Base-by-base conservation (phyloP, 2,888 invertebrate species). In the Ophion obscuratus region DNA sequence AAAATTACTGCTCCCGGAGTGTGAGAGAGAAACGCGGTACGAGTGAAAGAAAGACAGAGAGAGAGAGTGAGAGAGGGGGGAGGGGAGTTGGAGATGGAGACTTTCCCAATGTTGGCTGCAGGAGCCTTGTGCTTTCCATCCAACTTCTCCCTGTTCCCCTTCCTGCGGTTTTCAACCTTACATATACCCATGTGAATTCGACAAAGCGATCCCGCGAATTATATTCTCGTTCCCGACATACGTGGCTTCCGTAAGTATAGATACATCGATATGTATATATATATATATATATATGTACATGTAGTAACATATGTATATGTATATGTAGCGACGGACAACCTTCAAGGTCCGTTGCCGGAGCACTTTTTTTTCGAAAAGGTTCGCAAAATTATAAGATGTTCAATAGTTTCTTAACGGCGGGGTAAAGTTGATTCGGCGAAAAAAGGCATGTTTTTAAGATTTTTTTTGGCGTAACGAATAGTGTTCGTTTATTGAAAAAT, bases 1-100 rank as follows among this genome's bases (percentile, higher is more conserved):
- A 86, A 80, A 84, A 87, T 87, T 84, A 87, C 84, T 83, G 84
- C 80, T 84, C 59, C 67, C 68, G 31, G 36, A 77, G 74, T 62
- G 76, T 74, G 75, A 47, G 36, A 64, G 31, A n/a, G 64, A 73
- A 68, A 40, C 24, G 24, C 36, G 7, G 76, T 71, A 70, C 44
- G 44, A 14, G 53, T 17, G 53, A 53, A 53, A 53, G 53, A 53
- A 53, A 17, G 53, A 53, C 17, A 24, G 40, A 24, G 77, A 75
- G 59, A 61, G 47, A 17, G 24, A 24, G 40, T 17, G 77, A 75
- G 59, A 61, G 47, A 17, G 24, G 20, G 4, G 61, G 24, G 61
- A 47, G 27, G 76, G 74, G 64, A 59, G 47, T n/a, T 11, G 67
- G 68, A 20, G 73, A 57, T 17, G 27, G 59, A 57, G 71, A 68